These are phyloP conservation scores for Rhadina sibilatrix DNA, from an alignment of 2,113 vertebrate species.

Conservation along the genomic window DNA sequence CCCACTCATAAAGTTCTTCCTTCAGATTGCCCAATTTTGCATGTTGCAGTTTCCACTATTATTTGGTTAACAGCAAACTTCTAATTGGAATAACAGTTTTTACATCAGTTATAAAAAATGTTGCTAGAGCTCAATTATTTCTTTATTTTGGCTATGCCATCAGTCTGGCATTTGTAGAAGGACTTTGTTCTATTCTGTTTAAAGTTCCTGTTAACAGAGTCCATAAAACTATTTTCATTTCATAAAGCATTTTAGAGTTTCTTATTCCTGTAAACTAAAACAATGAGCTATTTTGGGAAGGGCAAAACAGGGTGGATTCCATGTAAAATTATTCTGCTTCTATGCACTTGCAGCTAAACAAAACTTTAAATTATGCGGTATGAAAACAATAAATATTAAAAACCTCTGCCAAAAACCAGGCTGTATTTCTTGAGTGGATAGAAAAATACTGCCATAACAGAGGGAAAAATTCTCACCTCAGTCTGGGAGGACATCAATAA, in stretches of 20 bases:
- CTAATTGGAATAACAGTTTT: background rate
- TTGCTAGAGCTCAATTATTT: background rate
- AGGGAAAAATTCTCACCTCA: background rate
- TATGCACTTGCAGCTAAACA: background rate
- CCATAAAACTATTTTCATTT: background rate
- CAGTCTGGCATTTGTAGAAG: background rate
- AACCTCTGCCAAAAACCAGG: background rate
- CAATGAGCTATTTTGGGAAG: background rate
- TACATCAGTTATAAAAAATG: background rate
- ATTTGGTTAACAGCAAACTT: background rate
- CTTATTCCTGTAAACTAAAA: background rate
- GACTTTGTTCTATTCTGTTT: background rate
- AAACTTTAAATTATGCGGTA: background rate
- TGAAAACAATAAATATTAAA: background rate
- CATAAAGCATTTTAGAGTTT: background rate
- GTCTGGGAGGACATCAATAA: background rate
- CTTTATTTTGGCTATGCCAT: background rate
- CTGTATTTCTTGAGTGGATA: background rate
- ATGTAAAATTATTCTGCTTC: background rate
- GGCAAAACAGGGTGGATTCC: background rate
- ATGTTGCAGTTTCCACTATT: background rate
- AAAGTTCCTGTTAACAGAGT: background rate
- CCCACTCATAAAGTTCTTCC: background rate
- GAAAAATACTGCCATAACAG: background rate
- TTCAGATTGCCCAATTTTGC: background rate